phyloP scores from a whole-genome alignment of 2,888 invertebrate genomes.

The Parnassius smintheus region DNA sequence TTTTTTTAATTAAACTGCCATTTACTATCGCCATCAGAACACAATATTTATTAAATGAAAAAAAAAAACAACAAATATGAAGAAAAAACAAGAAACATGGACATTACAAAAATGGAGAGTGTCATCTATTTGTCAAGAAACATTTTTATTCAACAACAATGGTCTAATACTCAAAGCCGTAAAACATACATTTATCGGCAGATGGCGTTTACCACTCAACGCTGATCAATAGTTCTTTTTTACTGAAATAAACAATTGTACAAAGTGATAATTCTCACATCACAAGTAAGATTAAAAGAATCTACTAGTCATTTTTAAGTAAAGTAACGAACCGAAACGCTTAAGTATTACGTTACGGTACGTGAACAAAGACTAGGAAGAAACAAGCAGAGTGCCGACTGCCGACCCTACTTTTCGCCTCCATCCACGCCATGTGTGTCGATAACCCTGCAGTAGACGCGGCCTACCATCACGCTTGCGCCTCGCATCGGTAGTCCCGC shows the following conservation, averaged over 20 bases:
- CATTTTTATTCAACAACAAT: neutral
- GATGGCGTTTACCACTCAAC: constrained; percentile 18
- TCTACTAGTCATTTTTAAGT: constrained; percentile 36
- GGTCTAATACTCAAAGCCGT: neutral
- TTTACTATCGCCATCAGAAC: too few relatives aligned
- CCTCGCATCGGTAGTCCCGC: constrained; percentile 55
- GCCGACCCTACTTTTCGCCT: constrained; percentile 62
- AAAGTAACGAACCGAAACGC: constrained; percentile 69
- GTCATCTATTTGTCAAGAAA: constrained; percentile 15
- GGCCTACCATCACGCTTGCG: constrained; percentile 73
- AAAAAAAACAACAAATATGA: too few relatives aligned
- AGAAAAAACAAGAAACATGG: too few relatives aligned
- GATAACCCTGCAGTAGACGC: constrained; percentile 74
- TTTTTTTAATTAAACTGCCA: too few relatives aligned
- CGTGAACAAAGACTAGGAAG: constrained; percentile 35
- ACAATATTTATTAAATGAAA: too few relatives aligned
- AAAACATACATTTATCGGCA: neutral
- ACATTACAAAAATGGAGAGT: neutral
- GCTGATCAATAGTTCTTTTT: neutral
- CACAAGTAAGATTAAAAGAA: constrained; percentile 7
- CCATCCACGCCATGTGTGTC: constrained; percentile 65
- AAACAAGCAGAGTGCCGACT: constrained; percentile 43
- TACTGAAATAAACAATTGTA: neutral
- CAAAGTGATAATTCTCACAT: neutral
- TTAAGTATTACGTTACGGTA: constrained; percentile 54